These are phyloP conservation scores for Drosophila prostipennis DNA, from an alignment of 2,888 invertebrate genomes.

Conservation along the genomic window DNA sequence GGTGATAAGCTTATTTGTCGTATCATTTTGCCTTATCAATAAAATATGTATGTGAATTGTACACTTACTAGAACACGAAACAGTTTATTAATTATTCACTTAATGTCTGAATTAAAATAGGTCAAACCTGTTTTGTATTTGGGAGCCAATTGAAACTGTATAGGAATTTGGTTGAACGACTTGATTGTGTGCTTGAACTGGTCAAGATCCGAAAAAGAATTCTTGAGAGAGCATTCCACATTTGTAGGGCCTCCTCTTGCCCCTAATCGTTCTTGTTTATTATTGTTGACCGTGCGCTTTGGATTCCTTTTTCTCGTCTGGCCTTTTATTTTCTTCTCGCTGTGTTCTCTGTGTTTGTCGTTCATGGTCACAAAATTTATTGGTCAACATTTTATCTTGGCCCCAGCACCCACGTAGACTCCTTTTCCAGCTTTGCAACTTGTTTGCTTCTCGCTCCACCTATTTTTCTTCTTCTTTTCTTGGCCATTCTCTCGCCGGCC, in stretches of 20 bases:
- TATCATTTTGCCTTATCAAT: background rate
- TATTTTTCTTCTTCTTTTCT: conserved; percentile 25
- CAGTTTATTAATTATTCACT: background rate
- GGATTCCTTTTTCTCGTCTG: conserved; percentile 35
- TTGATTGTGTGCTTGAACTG: conserved; percentile 3
- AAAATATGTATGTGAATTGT: too few relatives aligned
- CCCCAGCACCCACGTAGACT: conserved; percentile 40
- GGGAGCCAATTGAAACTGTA: background rate
- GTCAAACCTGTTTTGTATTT: background rate
- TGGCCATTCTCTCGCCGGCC: conserved; percentile 41
- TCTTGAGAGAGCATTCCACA: conserved; percentile 28
- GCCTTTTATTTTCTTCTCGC: conserved; percentile 23
- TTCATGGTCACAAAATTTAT: conserved; percentile 75
- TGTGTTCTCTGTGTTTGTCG: conserved; percentile 49
- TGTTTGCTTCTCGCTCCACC: conserved; percentile 46
- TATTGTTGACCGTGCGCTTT: conserved; percentile 43
- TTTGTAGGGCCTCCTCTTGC: conserved; percentile 5
- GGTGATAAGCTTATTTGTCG: background rate
- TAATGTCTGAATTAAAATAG: background rate
- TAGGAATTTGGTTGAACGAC: background rate
- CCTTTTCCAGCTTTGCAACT: conserved; percentile 57
- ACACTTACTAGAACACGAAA: background rate
- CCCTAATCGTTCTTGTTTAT: conserved; percentile 47
- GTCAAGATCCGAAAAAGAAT: conserved; percentile 6
- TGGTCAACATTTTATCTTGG: conserved; percentile 72